Percentiles rank a stretch among this genome's conserved stretches.
Evolutionary conservation across 2,113 vertebrate genomes (phyloP).

Genomic region (Eulemur rufifrons): DNA sequence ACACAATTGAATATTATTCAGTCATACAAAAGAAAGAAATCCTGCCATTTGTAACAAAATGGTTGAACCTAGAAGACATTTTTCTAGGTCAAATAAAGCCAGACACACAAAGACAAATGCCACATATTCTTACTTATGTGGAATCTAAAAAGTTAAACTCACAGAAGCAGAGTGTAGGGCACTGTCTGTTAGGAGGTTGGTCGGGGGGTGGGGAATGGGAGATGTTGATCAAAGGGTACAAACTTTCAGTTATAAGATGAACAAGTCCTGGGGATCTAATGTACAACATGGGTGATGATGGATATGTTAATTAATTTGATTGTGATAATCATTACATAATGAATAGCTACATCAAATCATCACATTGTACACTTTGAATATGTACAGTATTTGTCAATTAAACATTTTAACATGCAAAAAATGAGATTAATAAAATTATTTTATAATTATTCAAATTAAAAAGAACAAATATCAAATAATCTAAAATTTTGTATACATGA

Average conservation of each 20-base stretch:
- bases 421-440: background rate
- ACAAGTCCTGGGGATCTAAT: background rate
- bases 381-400: background rate
- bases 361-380: background rate
- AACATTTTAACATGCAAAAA: background rate
- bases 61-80: background rate
- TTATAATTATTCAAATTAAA: background rate
- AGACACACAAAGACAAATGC: background rate
- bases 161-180: background rate
- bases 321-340: background rate
- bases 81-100: background rate
- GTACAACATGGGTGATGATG: background rate
- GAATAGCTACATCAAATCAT: background rate
- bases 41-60: background rate
- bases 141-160: background rate
- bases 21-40: background rate
- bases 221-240: background rate
- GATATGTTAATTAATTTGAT: background rate
- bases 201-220: background rate
- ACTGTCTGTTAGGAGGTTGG: background rate
- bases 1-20: background rate
- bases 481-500: background rate
- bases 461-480: background rate
- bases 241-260: background rate
- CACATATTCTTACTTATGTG: background rate